Conservation (phyloP, 1,140 invertebrate genomes). For the Pachyrhynchus sulphureomaculatus region DNA sequence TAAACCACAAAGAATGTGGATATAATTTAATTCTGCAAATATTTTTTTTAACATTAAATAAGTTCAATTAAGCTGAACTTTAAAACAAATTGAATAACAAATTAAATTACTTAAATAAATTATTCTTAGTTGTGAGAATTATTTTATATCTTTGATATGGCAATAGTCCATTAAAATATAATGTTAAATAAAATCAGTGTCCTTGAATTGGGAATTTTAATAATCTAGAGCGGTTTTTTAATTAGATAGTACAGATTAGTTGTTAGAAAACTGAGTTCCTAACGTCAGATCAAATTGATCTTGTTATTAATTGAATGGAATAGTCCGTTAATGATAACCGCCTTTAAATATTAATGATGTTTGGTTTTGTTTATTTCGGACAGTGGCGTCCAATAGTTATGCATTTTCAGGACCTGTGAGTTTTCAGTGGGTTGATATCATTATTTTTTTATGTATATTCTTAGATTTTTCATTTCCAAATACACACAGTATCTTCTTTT, state of each 20-base stretch:
- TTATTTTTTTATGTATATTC: too few species aligned
- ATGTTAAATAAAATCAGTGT: constrained; percentile 10
- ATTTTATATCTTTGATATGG: constrained; percentile 8
- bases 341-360: constrained; percentile 6
- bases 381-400: constrained; percentile 1
- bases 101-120: constrained; percentile 9
- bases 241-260: constrained; percentile 14
- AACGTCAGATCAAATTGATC: constrained; percentile 14
- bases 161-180: constrained; percentile 9
- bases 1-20: background rate
- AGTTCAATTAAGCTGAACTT: constrained; percentile 18
- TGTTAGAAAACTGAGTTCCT: background rate
- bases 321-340: constrained; percentile 9
- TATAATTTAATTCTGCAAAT: constrained; percentile 8
- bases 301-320: constrained; percentile 10
- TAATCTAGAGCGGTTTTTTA: constrained; percentile 15
- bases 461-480: too few species aligned
- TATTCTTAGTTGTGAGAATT: constrained; percentile 10
- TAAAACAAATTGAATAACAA: constrained; percentile 12
- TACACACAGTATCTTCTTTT: too few species aligned
- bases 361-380: background rate
- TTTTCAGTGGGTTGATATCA: too few species aligned
- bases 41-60: constrained; percentile 13
- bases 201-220: constrained; percentile 13
- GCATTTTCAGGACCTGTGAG: too few species aligned